Evolutionary conservation across 2,113 vertebrate genomes (phyloP).

Genomic region (Protobothrops mucrosquamatus): DNA sequence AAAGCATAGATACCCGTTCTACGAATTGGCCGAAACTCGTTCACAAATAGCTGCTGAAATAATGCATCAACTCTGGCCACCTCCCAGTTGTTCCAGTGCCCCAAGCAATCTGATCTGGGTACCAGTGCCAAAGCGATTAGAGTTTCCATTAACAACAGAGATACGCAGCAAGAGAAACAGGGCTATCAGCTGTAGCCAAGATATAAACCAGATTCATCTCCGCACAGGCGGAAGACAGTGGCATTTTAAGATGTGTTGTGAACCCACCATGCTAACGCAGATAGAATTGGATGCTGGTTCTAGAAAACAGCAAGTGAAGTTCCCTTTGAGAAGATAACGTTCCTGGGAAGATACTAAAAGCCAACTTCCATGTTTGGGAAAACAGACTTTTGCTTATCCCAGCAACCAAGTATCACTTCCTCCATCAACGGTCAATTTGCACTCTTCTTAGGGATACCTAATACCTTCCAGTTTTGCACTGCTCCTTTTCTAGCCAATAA

Average conservation of each 20-base stretch:
- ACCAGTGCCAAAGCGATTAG: conserved; percentile 12
- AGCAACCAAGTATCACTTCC: background rate
- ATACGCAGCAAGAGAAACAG: background rate
- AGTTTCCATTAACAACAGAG: conserved; percentile 8
- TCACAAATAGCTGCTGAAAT: conserved; percentile 7
- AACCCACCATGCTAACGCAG: background rate
- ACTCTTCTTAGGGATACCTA: background rate
- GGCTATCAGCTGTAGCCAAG: background rate
- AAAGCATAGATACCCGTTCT: background rate
- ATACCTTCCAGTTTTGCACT: background rate
- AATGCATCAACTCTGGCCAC: conserved; percentile 6
- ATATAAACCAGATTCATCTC: background rate
- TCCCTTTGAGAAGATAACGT: background rate
- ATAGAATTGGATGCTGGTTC: background rate
- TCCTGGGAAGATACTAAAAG: background rate
- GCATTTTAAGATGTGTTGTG: background rate
- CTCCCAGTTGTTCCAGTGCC: background rate
- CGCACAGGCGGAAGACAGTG: background rate
- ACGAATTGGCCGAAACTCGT: background rate
- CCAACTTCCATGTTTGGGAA: conserved; percentile 1
- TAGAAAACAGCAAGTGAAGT: background rate
- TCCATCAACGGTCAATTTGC: background rate
- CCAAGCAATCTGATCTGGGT: conserved; percentile 5
- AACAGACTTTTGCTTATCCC: conserved; percentile 6
- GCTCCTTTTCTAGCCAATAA: background rate